Percentiles rank a stretch among this genome's conserved stretches.
Evolutionary conservation across 2,113 vertebrate genomes (phyloP).

Genomic region (Microcebus ravelobensis): DNA sequence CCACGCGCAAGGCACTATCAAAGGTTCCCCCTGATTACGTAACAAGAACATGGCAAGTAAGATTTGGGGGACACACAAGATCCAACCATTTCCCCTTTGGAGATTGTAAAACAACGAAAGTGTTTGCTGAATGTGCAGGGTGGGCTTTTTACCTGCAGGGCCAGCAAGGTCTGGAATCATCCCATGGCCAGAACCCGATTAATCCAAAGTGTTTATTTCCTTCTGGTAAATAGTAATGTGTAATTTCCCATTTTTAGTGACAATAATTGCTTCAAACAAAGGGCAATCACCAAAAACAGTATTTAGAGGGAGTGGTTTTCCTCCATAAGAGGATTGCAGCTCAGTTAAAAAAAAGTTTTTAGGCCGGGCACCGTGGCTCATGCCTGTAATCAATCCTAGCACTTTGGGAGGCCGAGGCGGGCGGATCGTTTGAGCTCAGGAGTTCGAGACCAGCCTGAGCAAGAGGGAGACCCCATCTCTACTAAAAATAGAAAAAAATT

Average conservation of each 20-base stretch:
- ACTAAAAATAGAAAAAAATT: no score
- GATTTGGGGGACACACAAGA: background rate
- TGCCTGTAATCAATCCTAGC: no score
- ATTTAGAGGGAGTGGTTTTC: slow-evolving; percentile 42
- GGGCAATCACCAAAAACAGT: slow-evolving; percentile 28
- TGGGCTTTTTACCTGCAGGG: background rate
- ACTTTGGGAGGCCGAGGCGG: no score
- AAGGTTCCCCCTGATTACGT: background rate
- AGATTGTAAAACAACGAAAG: background rate
- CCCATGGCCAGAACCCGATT: background rate
- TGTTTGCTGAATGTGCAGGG: background rate
- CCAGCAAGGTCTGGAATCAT: background rate
- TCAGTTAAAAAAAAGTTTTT: background rate
- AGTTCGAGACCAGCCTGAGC: no score
- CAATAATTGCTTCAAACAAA: slow-evolving; percentile 54
- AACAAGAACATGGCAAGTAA: background rate
- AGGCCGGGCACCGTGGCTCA: no score
- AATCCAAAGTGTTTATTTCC: slow-evolving; percentile 45
- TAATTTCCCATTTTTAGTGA: slow-evolving; percentile 57
- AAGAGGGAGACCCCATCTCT: no score
- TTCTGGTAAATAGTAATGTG: slow-evolving; percentile 30
- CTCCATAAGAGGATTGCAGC: background rate
- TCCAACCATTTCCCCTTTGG: slow-evolving; percentile 7
- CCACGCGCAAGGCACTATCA: background rate
- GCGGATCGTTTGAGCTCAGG: no score